Evolutionary conservation across 1,140 invertebrate species (phyloP), one percentile per base, ranked within the genome.

Genomic region (Drosophila novamexicana): DNA sequence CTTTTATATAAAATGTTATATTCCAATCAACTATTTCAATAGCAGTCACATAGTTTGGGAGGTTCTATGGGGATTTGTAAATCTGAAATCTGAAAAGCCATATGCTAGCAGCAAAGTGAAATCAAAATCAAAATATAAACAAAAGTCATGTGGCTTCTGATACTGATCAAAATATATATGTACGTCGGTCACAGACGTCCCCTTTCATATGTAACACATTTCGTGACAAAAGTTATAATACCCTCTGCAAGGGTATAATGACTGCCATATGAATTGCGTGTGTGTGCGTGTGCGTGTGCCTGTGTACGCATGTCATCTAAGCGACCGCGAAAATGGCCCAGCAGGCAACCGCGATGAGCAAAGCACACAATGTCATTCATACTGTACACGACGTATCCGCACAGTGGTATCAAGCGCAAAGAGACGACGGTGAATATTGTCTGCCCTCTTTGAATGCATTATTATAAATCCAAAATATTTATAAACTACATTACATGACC

Each of bases 281-380:
- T 32, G 6, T 49, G 56, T 10, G 22, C 10, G 39, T 39, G 47
- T n/a, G 34, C 37, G 52, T 9, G n/a, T 39, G 52, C 9, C 6
- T 1, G 16, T 6, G 40, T 22, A 29, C 18, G 4, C 36, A 49
- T 63, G 50, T 22, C 34, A 37, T 45, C 62, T 45, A 65, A 65
- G 50, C 40, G 62, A 49, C 64, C 64, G 64, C 64, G 40, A 54
- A 44, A 53, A 36, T 64, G 32, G 34, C 63, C 50, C 50, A 66
- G 62, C 50, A 44, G 50, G 50, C 53, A 56, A 56, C 39, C 32
- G 56, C 29, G 22, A 32, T 44, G 40, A 44, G 40, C 40, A 58
- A 14, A 44, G 12, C 64, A 37, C 42, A 36, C 52, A 66, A 66
- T 66, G 50, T 45, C 52, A 58, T 29, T 44, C 39, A 58, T 34